Percentiles rank a stretch among this genome's conserved stretches.
These are phyloP conservation scores for Canis aureus DNA, from an alignment of 2,113 vertebrate species.

Conservation along the genomic window DNA sequence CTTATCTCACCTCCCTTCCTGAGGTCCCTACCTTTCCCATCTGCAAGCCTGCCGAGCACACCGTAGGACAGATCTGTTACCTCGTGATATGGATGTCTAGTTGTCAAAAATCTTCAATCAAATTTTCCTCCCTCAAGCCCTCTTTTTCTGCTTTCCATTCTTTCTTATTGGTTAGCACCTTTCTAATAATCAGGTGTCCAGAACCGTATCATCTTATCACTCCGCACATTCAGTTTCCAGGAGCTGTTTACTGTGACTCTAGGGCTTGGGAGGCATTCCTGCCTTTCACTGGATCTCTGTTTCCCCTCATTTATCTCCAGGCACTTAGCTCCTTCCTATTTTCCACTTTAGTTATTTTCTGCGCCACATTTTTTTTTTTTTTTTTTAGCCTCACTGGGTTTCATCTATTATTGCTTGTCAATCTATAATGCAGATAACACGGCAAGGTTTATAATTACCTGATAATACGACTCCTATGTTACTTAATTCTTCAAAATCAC, in stretches of 20 bases:
- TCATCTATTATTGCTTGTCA: constrained; percentile 19
- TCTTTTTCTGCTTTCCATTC: constrained; percentile 63
- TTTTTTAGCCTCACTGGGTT: background rate
- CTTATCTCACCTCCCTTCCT: constrained; percentile 5
- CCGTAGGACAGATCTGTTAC: constrained; percentile 43
- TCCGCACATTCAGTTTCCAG: constrained; percentile 71
- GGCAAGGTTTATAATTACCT: constrained; percentile 26
- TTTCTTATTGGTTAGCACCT: constrained; percentile 79
- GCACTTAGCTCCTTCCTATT: constrained; percentile 63
- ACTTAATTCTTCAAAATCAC: constrained; percentile 62
- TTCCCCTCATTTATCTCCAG: constrained; percentile 74
- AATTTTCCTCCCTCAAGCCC: constrained; percentile 69
- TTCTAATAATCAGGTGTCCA: constrained; percentile 76
- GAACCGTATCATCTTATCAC: constrained; percentile 77
- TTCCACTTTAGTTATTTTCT: constrained; percentile 70
- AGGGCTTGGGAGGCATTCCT: constrained; percentile 66
- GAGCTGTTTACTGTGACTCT: constrained; percentile 76
- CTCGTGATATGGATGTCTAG: constrained; percentile 55
- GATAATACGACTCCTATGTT: background rate
- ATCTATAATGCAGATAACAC: background rate
- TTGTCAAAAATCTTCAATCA: constrained; percentile 80
- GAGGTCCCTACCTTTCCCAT: background rate
- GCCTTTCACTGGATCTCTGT: constrained; percentile 58
- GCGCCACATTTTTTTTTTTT: background rate
- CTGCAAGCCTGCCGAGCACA: constrained; percentile 19